Conservation (phyloP, 2,113 vertebrate genomes). For the Grantiella picta region DNA sequence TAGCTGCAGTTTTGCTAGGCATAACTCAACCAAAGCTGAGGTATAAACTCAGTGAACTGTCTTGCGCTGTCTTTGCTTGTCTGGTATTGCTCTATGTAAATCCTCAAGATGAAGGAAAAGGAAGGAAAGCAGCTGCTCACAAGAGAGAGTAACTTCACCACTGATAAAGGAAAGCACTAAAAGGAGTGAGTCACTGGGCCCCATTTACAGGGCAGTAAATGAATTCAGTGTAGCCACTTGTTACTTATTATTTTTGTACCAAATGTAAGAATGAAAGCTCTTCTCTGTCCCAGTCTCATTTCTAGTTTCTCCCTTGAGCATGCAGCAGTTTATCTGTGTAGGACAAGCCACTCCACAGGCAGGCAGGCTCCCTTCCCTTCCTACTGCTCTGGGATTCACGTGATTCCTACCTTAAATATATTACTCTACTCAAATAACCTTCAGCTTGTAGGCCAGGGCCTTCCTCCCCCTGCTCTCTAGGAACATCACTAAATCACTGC, state of each 20-base stretch:
- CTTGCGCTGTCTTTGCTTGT: background rate
- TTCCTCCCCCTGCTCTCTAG: conserved; percentile 42
- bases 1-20: background rate
- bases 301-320: background rate
- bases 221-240: background rate
- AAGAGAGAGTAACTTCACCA: background rate
- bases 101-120: background rate
- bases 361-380: background rate
- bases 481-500: conserved; percentile 31
- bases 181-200: background rate
- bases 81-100: background rate
- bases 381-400: background rate
- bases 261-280: background rate
- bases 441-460: background rate
- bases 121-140: background rate
- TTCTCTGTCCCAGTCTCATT: background rate
- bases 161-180: background rate
- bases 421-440: conserved; percentile 9
- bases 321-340: background rate
- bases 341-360: background rate
- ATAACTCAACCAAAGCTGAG: background rate
- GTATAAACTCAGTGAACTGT: background rate
- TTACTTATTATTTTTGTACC: background rate
- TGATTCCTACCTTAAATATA: conserved; percentile 1
- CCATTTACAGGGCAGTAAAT: background rate